Percentiles rank a stretch among this genome's conserved stretches.
Evolutionary conservation across 1,140 invertebrate genomes (phyloP).

Genomic region (Eupeodes corollae): DNA sequence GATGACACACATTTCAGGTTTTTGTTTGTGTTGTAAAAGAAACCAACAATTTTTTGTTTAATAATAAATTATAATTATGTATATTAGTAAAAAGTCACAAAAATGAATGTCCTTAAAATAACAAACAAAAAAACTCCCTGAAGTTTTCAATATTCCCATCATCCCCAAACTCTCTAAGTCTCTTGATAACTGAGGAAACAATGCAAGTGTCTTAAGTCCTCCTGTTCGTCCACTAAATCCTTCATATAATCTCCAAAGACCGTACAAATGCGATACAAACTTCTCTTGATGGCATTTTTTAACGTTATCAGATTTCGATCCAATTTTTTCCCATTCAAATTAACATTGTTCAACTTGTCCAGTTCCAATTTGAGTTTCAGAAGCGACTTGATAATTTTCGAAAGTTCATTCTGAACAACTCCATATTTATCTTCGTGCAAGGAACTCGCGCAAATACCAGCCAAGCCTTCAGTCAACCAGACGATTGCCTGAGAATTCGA

Average conservation of each 20-base stretch:
- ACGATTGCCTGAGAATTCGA: slow-evolving; percentile 54
- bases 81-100: too few relatives aligned
- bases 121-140: too few relatives aligned
- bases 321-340: slow-evolving; percentile 46
- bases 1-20: too few relatives aligned
- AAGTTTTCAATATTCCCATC: too few relatives aligned
- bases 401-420: slow-evolving; percentile 64
- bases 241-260: slow-evolving; percentile 55
- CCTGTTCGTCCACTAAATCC: slow-evolving; percentile 48
- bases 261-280: slow-evolving; percentile 60
- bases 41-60: too few relatives aligned
- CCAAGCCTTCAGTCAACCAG: slow-evolving; percentile 58
- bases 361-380: slow-evolving; percentile 54
- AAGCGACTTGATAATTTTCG: slow-evolving; percentile 51
- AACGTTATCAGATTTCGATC: slow-evolving; percentile 47
- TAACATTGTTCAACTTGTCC: slow-evolving; percentile 57
- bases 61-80: too few relatives aligned
- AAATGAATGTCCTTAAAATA: too few relatives aligned
- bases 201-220: slow-evolving; percentile 40
- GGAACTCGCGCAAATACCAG: slow-evolving; percentile 53
- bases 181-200: slow-evolving; percentile 42
- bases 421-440: slow-evolving; percentile 66
- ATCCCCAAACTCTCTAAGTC: slow-evolving; percentile 1
- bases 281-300: slow-evolving; percentile 52
- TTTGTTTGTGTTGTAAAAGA: too few relatives aligned